phyloP scores from a whole-genome alignment of 2,113 vertebrate species.

The Tachysurus vachellii region DNA sequence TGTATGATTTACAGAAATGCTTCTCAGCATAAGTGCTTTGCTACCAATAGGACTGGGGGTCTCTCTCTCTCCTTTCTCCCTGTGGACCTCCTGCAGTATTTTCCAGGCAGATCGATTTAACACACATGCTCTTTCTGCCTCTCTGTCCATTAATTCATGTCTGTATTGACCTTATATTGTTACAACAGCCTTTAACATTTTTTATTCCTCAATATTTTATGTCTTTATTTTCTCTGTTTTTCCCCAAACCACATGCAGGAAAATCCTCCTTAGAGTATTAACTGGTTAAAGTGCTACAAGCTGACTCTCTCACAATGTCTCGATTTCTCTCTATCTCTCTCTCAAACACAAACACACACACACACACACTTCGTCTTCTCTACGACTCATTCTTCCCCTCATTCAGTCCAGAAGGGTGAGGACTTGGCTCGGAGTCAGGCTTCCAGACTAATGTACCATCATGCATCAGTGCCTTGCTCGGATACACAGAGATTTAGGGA shows the following conservation, averaged over 20 bases:
- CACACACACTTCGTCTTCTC: background rate
- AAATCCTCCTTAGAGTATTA: slow-evolving; percentile 16
- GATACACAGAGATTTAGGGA: background rate
- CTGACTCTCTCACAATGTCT: background rate
- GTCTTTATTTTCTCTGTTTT: background rate
- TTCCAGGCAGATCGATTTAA: slow-evolving; percentile 47
- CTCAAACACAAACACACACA: background rate
- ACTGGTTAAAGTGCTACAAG: slow-evolving; percentile 13
- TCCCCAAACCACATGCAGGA: slow-evolving; percentile 6
- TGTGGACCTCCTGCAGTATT: slow-evolving; percentile 39
- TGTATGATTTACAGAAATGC: slow-evolving; percentile 36
- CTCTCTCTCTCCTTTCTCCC: slow-evolving; percentile 18
- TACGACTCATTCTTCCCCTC: background rate
- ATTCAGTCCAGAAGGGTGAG: slow-evolving; percentile 27
- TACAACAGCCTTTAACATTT: background rate
- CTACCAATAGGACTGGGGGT: slow-evolving; percentile 36
- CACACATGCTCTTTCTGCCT: slow-evolving; percentile 36
- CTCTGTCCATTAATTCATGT: slow-evolving; percentile 11
- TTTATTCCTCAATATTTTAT: background rate
- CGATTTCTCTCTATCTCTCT: background rate
- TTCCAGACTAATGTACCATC: slow-evolving; percentile 44
- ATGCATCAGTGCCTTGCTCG: slow-evolving; percentile 30
- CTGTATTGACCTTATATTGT: background rate
- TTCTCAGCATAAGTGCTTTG: slow-evolving; percentile 50
- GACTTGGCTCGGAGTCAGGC: slow-evolving; percentile 18